Evolutionary conservation across 2,797 vertebrate species (phyloP).

Genomic region (Chiloscyllium punctatum): DNA sequence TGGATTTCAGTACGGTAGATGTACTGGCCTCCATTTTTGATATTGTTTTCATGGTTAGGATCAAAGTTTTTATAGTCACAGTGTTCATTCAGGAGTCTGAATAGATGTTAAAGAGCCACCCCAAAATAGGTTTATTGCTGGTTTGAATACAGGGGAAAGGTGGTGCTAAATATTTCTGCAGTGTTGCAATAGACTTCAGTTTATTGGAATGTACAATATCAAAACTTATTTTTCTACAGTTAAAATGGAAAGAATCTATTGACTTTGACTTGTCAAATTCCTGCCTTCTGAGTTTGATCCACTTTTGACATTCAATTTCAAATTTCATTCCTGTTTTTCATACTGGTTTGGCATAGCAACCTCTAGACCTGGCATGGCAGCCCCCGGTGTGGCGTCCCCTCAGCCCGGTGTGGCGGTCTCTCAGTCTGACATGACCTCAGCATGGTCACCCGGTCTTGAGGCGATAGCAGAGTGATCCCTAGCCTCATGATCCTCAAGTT

Average conservation of each 20-base stretch:
- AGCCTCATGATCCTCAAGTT: no score
- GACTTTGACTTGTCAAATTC: background rate
- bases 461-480: no score
- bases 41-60: background rate
- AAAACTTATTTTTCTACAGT: background rate
- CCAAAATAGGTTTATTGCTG: background rate
- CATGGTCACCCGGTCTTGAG: no score
- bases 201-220: constrained; percentile 17
- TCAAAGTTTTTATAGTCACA: background rate
- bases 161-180: background rate
- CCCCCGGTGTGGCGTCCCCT: no score
- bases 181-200: background rate
- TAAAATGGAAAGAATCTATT: background rate
- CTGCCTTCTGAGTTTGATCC: background rate
- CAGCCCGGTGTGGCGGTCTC: no score
- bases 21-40: background rate
- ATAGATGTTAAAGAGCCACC: background rate
- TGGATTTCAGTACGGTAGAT: background rate
- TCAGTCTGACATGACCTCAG: no score
- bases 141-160: background rate
- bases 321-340: no score
- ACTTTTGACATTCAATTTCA: background rate
- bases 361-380: no score
- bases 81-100: background rate
- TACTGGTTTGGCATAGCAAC: no score